Evolutionary conservation across 2,113 vertebrate genomes (phyloP).

Genomic region (Hystrix brachyura): DNA sequence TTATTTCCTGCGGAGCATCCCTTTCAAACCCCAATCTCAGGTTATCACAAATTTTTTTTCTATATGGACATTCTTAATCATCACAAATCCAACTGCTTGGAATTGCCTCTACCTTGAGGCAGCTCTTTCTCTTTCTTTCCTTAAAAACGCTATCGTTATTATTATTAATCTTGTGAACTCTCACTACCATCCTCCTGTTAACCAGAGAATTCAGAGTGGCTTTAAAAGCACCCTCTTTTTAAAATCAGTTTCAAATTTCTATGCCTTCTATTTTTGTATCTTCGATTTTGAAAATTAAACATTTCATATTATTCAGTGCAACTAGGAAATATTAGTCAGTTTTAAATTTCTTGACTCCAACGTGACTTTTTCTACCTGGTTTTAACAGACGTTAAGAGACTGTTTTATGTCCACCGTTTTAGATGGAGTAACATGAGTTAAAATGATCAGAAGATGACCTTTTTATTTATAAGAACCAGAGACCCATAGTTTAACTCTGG

Average conservation of each 20-base stretch:
- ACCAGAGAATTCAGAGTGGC: background rate
- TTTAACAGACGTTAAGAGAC: background rate
- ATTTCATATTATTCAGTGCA: background rate
- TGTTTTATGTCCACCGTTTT: background rate
- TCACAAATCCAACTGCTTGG: background rate
- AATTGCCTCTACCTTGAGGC: background rate
- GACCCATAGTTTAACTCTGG: conserved; percentile 66
- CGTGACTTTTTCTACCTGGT: background rate
- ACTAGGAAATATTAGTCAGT: background rate
- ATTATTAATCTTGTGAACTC: background rate
- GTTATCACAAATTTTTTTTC: background rate
- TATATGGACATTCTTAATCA: background rate
- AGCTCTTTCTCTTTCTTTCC: background rate
- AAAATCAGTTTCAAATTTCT: background rate
- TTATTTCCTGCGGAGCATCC: background rate
- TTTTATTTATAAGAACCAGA: conserved; percentile 14
- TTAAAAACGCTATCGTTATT: background rate
- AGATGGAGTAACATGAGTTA: conserved; percentile 22
- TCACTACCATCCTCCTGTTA: background rate
- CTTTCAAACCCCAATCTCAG: background rate
- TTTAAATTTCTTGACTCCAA: background rate
- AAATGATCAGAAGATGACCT: background rate
- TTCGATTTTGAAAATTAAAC: conserved; percentile 40
- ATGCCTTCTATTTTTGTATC: background rate
- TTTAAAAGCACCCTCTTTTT: background rate